Evolutionary conservation across 2,797 vertebrate genomes (phyloP).

Genomic region (Brotula barbata): DNA sequence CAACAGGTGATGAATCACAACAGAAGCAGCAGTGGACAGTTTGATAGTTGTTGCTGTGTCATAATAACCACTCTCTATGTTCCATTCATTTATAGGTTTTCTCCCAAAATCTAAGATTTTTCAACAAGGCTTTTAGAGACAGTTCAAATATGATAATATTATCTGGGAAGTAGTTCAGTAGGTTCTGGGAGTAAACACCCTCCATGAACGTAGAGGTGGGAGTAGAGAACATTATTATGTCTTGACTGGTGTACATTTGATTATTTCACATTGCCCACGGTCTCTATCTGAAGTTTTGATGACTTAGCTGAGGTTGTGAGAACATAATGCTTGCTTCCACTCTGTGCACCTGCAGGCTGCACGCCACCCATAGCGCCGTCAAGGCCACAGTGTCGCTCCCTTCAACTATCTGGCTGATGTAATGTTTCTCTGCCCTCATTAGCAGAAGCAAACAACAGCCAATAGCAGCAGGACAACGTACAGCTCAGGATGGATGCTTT

Average conservation of each 20-base stretch:
- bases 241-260: conserved; percentile 6
- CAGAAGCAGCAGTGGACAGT: not conserved
- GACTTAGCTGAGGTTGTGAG: conserved; percentile 24
- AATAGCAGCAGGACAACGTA: conserved; percentile 75
- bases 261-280: conserved; percentile 8
- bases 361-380: conserved; percentile 37
- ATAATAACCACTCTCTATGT: no score
- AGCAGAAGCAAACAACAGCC: conserved; percentile 60
- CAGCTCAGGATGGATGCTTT: conserved; percentile 45
- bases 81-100: conserved; percentile 2
- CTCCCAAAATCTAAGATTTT: not conserved
- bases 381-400: conserved; percentile 47
- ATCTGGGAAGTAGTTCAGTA: not conserved
- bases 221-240: conserved; percentile 16
- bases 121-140: no score
- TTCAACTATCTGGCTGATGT: conserved; percentile 51
- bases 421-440: conserved; percentile 47
- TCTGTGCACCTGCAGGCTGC: conserved; percentile 29
- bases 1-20: no score
- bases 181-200: conserved; percentile 4
- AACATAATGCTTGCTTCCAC: conserved; percentile 42
- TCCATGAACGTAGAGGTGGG: not conserved
- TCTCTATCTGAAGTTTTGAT: conserved; percentile 15
- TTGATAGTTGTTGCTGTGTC: not conserved
- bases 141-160: not conserved